Evolutionary conservation across 2,797 vertebrate genomes (phyloP), one percentile per base, ranked within the genome.

Genomic region (Hybognathus amarus): DNA sequence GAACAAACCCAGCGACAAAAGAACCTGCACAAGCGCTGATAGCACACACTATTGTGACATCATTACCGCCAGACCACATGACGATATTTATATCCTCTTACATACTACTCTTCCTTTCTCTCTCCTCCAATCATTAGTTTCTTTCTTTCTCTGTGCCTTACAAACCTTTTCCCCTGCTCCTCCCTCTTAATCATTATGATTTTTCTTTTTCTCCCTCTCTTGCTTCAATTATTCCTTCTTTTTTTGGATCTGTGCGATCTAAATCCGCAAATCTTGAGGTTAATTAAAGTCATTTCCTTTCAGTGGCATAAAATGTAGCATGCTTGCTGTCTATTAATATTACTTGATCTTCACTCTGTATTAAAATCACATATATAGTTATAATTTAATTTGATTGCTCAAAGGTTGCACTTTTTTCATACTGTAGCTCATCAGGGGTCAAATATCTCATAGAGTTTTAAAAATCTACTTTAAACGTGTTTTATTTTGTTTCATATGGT

Each of bases 11-110:
- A 93, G 92, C 88, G 92, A 93, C 92, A 92, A 93, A 94, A 94
- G 70, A 94, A 94, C 92, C 94, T 94, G 94, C 91, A 93, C 91
- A 88, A 91, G 90, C 85, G 89, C 93, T 94, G 95, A 95, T 95
- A 95, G 95, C 93, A 91, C 89, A 91, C 90, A 89, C 89, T 89
- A 93, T 93, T 94, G 93, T 94, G 92, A 92, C 93, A 90, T 91
- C 91, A 92, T 91, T 90, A 88, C 91, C 89, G 90, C 92, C 90
- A 76, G 83, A 85, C 74, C 80, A 77, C 74, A 59, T 56, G 12
- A 71, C 30, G 74, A 82, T 86, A 85, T 86, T 85, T 89, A 84
- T 85, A 61, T 80, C 82, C 45, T 86, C 47, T 54, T 88, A 75
- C 81, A 17, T 77, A 74, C 66, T 56, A 50, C 56, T 71, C 68